Evolutionary conservation across 2,797 vertebrate genomes (phyloP).

Genomic region (Eulemur mongoz): DNA sequence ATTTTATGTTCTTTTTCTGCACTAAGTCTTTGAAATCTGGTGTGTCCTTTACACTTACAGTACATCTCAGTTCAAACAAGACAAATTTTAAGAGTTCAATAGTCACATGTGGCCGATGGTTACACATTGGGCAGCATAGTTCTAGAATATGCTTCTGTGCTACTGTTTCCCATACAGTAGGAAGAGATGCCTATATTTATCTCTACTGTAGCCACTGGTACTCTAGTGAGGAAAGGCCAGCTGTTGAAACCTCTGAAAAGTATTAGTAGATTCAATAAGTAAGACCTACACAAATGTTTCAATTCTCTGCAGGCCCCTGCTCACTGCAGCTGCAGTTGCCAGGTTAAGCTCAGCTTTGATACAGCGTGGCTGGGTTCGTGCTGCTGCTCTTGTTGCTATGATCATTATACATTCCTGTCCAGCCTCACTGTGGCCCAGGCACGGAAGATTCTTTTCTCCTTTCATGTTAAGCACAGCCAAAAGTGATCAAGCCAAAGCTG

Average conservation of each 20-base stretch:
- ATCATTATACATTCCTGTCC: neutral
- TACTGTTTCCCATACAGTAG: neutral
- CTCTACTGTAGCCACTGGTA: neutral
- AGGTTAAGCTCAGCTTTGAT: neutral
- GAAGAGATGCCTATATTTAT: neutral
- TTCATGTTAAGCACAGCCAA: neutral
- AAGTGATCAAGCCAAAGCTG: neutral
- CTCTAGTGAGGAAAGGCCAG: neutral
- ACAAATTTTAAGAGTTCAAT: neutral
- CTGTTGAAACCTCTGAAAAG: neutral
- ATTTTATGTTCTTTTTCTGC: neutral
- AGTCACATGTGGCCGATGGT: neutral
- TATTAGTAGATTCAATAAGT: neutral
- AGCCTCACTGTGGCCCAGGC: neutral
- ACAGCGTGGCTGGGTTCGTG: neutral
- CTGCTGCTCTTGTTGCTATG: neutral
- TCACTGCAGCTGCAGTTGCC: neutral
- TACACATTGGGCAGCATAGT: too few species aligned
- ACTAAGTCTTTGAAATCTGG: neutral
- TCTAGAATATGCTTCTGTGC: constrained; percentile 3
- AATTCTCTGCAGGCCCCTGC: neutral
- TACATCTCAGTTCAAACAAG: neutral
- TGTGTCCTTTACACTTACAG: neutral
- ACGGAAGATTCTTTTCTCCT: neutral
- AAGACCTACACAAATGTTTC: neutral